Base-by-base conservation (phyloP, 2,888 invertebrate genomes). In the Malachius bipustulatus region DNA sequence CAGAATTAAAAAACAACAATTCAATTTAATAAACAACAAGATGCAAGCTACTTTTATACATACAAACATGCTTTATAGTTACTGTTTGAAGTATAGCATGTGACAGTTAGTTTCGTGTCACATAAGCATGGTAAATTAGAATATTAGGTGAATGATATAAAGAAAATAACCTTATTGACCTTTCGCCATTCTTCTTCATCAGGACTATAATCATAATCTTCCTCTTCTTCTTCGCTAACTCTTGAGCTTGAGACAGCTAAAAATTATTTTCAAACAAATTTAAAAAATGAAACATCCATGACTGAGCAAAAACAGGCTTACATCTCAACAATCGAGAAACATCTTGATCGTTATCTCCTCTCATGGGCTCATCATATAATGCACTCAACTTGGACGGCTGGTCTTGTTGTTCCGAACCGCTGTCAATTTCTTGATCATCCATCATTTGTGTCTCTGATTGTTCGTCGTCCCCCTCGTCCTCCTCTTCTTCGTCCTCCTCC, bases 101-200 rank as follows among this genome's bases (percentile, higher is more conserved):
- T n/a, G n/a, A n/a, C n/a, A n/a, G n/a, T n/a, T n/a, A n/a, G n/a
- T n/a, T n/a, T n/a, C n/a, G n/a, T n/a, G n/a, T n/a, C n/a, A n/a
- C n/a, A n/a, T n/a, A n/a, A n/a, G n/a, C n/a, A n/a, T n/a, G n/a
- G n/a, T n/a, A n/a, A n/a, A n/a, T n/a, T n/a, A n/a, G n/a, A n/a
- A n/a, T n/a, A n/a, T n/a, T n/a, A n/a, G n/a, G n/a, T n/a, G n/a
- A 34, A 26, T 10, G 42, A 35, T 40, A 42, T 37, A 39, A 44
- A 39, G 34, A 42, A 49, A 45, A 50, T 55, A 53, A 59, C 58
- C 55, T 59, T 60, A 54, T 56, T 57, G 46, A 62, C 60, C 64
- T 89, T 89, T 61, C 85, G 82, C 81, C 84, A 84, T 48, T 87
- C 85, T 51, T 87, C 85, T 55, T 85, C 84, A 55, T 85, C 85